Percentiles rank a stretch among this genome's conserved stretches.
phyloP scores from a whole-genome alignment of 1,140 invertebrate species.

The Cotesia vestalis region DNA sequence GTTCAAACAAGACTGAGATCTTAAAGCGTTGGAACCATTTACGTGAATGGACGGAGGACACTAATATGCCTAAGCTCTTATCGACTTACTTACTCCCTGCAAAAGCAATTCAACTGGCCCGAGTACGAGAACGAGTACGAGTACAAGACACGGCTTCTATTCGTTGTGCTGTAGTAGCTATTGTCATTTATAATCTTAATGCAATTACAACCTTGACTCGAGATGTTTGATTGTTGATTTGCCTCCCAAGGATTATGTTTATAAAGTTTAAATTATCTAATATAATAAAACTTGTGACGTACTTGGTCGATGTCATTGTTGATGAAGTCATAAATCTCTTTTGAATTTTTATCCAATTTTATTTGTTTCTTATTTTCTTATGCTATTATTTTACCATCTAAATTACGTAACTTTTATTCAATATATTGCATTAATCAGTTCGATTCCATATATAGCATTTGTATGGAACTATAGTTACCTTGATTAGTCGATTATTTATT shows the following conservation, averaged over 20 bases:
- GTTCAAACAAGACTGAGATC: slow-evolving; percentile 51
- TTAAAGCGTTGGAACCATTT: slow-evolving; percentile 42
- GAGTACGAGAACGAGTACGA: not conserved
- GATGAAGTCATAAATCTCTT: not conserved
- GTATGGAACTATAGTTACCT: not conserved
- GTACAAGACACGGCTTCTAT: slow-evolving; percentile 13
- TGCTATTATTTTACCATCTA: not conserved
- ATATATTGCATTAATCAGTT: not conserved
- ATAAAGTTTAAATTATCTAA: no score
- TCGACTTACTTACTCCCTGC: slow-evolving; percentile 52
- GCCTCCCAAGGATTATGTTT: not conserved
- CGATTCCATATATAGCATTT: not conserved
- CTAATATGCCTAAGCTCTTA: slow-evolving; percentile 55
- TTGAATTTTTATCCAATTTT: not conserved
- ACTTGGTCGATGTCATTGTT: no score
- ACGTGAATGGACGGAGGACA: slow-evolving; percentile 40
- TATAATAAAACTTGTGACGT: not conserved
- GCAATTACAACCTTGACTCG: slow-evolving; percentile 2
- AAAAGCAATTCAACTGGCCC: not conserved
- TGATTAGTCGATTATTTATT: not conserved
- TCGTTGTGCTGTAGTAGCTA: not conserved
- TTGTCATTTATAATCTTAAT: slow-evolving; percentile 2
- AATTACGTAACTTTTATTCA: slow-evolving; percentile 7
- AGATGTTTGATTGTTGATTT: slow-evolving; percentile 11
- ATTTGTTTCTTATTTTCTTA: not conserved